Evolutionary conservation across 2,797 vertebrate genomes (phyloP).

Genomic region (Rhyacichthys aspro): DNA sequence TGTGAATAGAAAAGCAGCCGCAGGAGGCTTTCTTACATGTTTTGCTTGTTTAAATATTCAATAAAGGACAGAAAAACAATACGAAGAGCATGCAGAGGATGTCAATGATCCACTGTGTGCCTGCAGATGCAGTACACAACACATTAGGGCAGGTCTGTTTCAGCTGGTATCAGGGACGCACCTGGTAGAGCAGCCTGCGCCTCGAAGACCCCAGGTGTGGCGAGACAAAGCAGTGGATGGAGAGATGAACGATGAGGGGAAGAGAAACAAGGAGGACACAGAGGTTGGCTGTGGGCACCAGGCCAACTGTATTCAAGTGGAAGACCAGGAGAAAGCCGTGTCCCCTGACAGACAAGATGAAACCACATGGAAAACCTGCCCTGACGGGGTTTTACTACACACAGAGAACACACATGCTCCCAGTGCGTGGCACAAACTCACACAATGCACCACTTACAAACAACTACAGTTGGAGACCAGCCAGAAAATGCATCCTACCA

Average conservation of each 20-base stretch:
- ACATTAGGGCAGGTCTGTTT: slow-evolving; percentile 12
- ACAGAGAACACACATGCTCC: slow-evolving; percentile 64
- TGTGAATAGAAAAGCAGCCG: slow-evolving; percentile 34
- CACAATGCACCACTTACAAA: slow-evolving; percentile 47
- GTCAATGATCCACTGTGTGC: slow-evolving; percentile 15
- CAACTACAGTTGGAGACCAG: slow-evolving; percentile 43
- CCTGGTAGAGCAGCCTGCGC: slow-evolving; percentile 42
- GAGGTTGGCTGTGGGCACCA: slow-evolving; percentile 37
- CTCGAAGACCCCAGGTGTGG: slow-evolving; percentile 57
- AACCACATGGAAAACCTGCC: slow-evolving; percentile 58
- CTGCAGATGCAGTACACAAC: neutral
- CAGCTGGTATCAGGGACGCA: slow-evolving; percentile 44
- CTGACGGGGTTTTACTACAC: slow-evolving; percentile 43
- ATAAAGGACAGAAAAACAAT: slow-evolving; percentile 49
- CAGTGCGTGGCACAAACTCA: slow-evolving; percentile 27
- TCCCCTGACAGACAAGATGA: slow-evolving; percentile 38
- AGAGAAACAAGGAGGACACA: slow-evolving; percentile 39
- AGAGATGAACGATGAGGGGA: slow-evolving; percentile 5
- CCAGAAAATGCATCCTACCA: slow-evolving; percentile 26
- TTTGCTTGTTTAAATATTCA: slow-evolving; percentile 70
- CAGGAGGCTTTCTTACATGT: slow-evolving; percentile 50
- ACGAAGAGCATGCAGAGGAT: slow-evolving; percentile 15
- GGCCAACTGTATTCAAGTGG: slow-evolving; percentile 59
- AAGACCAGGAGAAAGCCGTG: slow-evolving; percentile 39
- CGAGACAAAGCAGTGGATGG: slow-evolving; percentile 16